Conservation (phyloP, 2,797 vertebrate genomes). For the Thalassophryne amazonica region DNA sequence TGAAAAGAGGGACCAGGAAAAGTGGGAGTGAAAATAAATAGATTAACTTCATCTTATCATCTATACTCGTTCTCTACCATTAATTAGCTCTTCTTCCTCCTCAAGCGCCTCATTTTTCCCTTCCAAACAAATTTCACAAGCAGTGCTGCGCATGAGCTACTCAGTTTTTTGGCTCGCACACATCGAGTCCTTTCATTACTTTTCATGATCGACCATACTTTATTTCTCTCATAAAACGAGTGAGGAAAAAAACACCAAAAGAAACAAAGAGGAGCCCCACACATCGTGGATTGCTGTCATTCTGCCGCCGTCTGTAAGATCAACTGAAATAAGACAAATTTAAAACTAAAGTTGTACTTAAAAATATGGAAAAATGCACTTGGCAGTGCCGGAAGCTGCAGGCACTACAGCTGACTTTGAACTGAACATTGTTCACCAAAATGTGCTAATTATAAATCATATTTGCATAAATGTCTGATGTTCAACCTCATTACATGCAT, state of each 20-base stretch:
- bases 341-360: conserved; percentile 33
- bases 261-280: conserved; percentile 38
- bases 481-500: conserved; percentile 42
- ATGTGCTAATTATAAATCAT: conserved; percentile 58
- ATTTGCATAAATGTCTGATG: conserved; percentile 61
- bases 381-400: conserved; percentile 29
- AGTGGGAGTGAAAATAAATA: conserved; percentile 41
- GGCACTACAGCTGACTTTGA: conserved; percentile 32
- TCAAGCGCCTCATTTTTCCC: conserved; percentile 41
- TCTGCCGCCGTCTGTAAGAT: conserved; percentile 21
- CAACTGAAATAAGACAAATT: conserved; percentile 12
- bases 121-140: conserved; percentile 37
- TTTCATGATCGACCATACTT: conserved; percentile 46
- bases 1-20: background rate
- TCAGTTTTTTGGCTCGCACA: conserved; percentile 23
- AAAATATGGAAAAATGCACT: conserved; percentile 10
- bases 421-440: conserved; percentile 35
- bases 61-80: conserved; percentile 59
- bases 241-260: conserved; percentile 24
- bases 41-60: conserved; percentile 52
- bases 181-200: conserved; percentile 40
- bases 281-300: conserved; percentile 38
- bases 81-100: conserved; percentile 54
- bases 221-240: conserved; percentile 39
- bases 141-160: conserved; percentile 22